Evolutionary conservation across 1,140 invertebrate species (phyloP), one percentile per base, ranked within the genome.

Genomic region (Hyles euphorbiae): DNA sequence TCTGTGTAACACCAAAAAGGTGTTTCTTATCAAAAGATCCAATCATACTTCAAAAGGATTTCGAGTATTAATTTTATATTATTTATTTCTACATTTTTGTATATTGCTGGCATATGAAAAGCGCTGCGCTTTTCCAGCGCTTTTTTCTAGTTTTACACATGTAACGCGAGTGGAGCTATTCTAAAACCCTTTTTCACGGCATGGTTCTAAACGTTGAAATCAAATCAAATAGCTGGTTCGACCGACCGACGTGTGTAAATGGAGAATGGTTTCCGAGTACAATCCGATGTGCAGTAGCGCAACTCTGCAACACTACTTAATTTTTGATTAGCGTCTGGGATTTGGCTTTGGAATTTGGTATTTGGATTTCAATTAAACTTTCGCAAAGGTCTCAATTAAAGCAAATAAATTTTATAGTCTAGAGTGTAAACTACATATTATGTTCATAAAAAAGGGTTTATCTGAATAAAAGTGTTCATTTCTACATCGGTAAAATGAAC

Each of bases 191-290:
- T 11, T 44, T 45, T 45, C 34, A 33, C 3, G 44, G 57, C 53
- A 57, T 60, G 43, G 48, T 55, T 60, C 64, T 56, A 66, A 64
- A 65, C 51, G 52, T 8, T 63, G 52, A 61, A 71, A 67, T 74
- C 62, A 62, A 76, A 74, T 76, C 68, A 70, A 74, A 76, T 68
- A 67, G 64, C 45, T 57, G 58, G 57, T 63, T 50, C 61, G 50
- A 9, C 50, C 10, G 65, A 57, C 43, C 64, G 57, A 63, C 61
- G 53, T 64, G 60, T 67, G 61, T 68, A 70, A 72, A 72, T 69
- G 62, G 67, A 55, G 65, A 67, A 70, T 63, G 61, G 65, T 58
- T 11, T 6, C 50, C 36, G 33, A 10, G 50, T 52, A 34, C 10
- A 52, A 8, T 3, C n/a, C 10, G 36, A 10, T 34, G 22, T 32